Evolutionary conservation across 2,888 invertebrate species (phyloP).

Genomic region (Oscheius myriophilus): DNA sequence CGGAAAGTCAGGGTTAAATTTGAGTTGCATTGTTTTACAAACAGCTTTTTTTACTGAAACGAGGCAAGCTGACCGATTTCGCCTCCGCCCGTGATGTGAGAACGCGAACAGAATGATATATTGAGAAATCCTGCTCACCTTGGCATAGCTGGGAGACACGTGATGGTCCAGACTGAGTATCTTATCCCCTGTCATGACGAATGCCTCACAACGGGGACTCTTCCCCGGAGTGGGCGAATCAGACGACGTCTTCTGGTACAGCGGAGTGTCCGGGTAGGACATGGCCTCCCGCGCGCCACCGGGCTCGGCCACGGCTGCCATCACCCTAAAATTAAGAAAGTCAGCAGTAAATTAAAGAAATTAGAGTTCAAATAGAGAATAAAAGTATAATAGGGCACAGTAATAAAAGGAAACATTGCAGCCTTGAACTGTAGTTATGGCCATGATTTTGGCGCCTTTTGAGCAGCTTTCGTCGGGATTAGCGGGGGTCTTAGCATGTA

Average conservation of each 20-base stretch:
- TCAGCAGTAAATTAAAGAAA: neutral
- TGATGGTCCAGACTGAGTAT: conserved; percentile 65
- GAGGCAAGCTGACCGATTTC: no score
- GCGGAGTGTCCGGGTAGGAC: conserved; percentile 27
- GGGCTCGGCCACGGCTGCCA: conserved; percentile 29
- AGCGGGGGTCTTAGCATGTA: no score
- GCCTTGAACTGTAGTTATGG: no score
- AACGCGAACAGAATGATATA: no score
- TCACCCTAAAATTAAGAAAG: neutral
- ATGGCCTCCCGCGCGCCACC: conserved; percentile 24
- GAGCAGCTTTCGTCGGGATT: no score
- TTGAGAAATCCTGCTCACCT: conserved; percentile 47
- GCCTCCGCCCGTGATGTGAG: no score
- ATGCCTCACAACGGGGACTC: conserved; percentile 59
- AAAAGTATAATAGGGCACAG: no score
- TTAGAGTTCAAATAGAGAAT: neutral
- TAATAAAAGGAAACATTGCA: neutral
- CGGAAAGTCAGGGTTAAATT: no score
- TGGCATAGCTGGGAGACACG: conserved; percentile 67
- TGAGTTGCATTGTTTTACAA: no score
- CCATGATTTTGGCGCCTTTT: no score
- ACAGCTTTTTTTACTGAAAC: no score
- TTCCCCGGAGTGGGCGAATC: conserved; percentile 8
- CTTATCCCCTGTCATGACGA: conserved; percentile 70
- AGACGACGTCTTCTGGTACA: neutral